Evolutionary conservation across 37 sponge, comb jelly and placozoan species (phyloP), one percentile per base, ranked within the genome.

Genomic region (Halisarca cf. caerulea): DNA sequence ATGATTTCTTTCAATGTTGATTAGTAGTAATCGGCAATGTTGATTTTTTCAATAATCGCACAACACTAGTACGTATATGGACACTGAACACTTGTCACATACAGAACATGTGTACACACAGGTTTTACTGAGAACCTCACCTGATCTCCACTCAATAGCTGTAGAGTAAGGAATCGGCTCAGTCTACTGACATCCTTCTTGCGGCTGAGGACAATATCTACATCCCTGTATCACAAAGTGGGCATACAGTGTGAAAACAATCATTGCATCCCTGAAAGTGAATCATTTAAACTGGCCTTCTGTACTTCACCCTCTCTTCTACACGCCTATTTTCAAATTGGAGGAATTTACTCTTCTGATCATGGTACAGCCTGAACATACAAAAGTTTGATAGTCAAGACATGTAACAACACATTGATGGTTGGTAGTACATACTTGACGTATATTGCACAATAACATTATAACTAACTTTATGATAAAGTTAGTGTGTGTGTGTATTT

Each of bases 181-280:
- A 93, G 82, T 18, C 84, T 45, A 54, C 82, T 68, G 30, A 90
- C 82, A 34, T 87, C 88, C n/a, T 80, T 86, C 79, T 39, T 86
- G 45, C 66, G 42, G 9, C 85, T 35, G 0, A 93, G 81, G 60
- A 93, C 45, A 28, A 27, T 47, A 53, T 72, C 69, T 55, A 89
- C 80, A n/a, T 87, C 51, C 87, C 90, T 92, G 32, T 57, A 24
- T 42, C 25, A 2, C 30, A 2, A 79, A 0, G 25, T 8, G 1
- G 20, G 43, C 23, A 0, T n/a, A n/a, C n/a, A n/a, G n/a, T n/a
- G n/a, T n/a, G n/a, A n/a, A n/a, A n/a, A n/a, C n/a, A n/a, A n/a
- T n/a, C n/a, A n/a, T n/a, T n/a, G n/a, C n/a, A n/a, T n/a, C n/a
- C n/a, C n/a, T n/a, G n/a, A n/a, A n/a, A n/a, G n/a, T n/a, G n/a